phyloP scores from a whole-genome alignment of 2,797 vertebrate species.

The Euphonia xanthogaster region DNA sequence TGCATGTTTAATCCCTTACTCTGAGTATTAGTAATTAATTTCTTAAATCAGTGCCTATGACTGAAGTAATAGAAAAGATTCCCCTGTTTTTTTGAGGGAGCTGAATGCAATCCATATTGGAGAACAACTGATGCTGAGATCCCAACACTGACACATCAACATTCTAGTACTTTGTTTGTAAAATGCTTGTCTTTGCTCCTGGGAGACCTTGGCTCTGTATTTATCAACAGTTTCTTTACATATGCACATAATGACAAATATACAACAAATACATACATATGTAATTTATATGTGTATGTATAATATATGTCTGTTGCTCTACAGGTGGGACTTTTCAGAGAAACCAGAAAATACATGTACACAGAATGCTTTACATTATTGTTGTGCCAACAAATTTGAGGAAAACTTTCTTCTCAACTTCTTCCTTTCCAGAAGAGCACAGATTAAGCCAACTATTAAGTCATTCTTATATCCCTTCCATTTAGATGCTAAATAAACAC shows the following conservation, averaged over 20 bases:
- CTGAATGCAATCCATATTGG: neutral
- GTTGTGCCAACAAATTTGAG: neutral
- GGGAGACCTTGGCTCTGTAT: neutral
- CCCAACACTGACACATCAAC: neutral
- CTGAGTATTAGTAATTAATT: neutral
- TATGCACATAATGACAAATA: neutral
- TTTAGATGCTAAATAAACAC: neutral
- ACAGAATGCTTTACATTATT: neutral
- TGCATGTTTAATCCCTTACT: neutral
- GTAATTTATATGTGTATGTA: neutral
- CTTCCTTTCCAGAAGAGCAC: neutral
- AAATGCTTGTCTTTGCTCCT: neutral
- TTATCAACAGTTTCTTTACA: neutral
- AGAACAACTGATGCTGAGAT: neutral
- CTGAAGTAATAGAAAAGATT: neutral
- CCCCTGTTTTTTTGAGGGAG: neutral
- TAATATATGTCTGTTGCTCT: neutral
- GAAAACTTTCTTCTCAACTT: neutral
- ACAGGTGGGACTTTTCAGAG: neutral
- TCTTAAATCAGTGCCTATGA: neutral
- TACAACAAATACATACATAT: neutral
- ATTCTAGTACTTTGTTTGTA: neutral
- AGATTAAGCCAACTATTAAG: neutral
- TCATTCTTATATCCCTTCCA: neutral
- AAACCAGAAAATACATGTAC: neutral